Evolutionary conservation across 1,140 invertebrate genomes (phyloP), one percentile per base, ranked within the genome.

Genomic region (Caerostris darwini): DNA sequence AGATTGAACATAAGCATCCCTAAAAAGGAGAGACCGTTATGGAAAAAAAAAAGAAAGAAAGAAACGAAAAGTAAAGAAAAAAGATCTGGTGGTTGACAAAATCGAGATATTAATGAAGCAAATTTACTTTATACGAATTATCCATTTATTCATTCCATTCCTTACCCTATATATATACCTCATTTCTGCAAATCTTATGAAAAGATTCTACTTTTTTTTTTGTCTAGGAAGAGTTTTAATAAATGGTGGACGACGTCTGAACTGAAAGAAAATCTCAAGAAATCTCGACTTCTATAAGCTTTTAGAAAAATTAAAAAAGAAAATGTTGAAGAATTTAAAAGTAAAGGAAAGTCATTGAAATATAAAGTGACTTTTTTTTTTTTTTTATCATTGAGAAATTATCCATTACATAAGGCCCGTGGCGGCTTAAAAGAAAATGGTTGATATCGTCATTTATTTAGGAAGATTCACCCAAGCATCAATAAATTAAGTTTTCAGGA

Each of bases 251-350:
- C 50, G 69, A 7, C 82, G 82, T 58, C 82, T 14, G 57, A 58
- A 56, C 56, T 56, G 82, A 83, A 83, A 83, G 56, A 58, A 83
- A 56, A 58, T 14, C 56, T 56, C 82, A 10, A 83, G 53, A 83
- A 83, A 83, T 83, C 82, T 83, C 82, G 57, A 83, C 57, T 83
- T 83, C 82, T 83, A 19, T 58, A 83, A 83, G 82, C 53, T 83
- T 56, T 56, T n/a, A 58, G 56, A 57, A 83, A 83, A 58, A 19
- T 57, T 17, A 56, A 4, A 7, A 4, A 1, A 56, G 57, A 83
- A 58, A 56, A 57, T 56, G 82, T 14, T 17, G n/a, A n/a, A n/a
- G n/a, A 19, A 56, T 58, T 56, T n/a, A 83, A 83, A 19, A 83
- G n/a, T 83, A 83, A 56, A n/a, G n/a, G n/a, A n/a, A n/a, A 83